Evolutionary conservation across 2,888 invertebrate species (phyloP).

Genomic region (Drepanosiphum platanoidis): DNA sequence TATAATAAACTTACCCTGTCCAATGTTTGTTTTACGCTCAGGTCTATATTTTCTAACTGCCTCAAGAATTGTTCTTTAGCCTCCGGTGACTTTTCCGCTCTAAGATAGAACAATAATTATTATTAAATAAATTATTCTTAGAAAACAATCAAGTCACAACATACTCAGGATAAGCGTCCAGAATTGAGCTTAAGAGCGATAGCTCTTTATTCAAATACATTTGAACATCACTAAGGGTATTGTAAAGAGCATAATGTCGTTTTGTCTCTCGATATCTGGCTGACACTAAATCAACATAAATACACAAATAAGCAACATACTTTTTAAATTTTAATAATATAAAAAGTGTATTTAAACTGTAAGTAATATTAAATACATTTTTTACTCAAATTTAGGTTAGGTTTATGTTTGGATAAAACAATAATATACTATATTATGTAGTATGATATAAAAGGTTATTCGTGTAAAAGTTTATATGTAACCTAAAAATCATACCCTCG

Average conservation of each 20-base stretch:
- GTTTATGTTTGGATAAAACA: too few species aligned
- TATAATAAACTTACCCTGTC: constrained; percentile 72
- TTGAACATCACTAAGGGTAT: constrained; percentile 94
- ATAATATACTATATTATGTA: too few species aligned
- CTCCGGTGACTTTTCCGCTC: constrained; percentile 48
- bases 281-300: constrained; percentile 75
- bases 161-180: constrained; percentile 87
- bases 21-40: constrained; percentile 87
- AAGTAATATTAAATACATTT: too few species aligned
- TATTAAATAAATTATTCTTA: background rate
- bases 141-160: constrained; percentile 66
- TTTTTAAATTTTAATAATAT: too few species aligned
- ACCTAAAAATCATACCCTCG: constrained; percentile 74
- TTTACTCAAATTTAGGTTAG: too few species aligned
- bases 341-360: too few species aligned
- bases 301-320: constrained; percentile 7
- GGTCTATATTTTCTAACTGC: constrained; percentile 89
- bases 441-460: too few species aligned
- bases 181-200: constrained; percentile 85
- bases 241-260: constrained; percentile 95
- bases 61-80: constrained; percentile 87
- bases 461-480: too few species aligned
- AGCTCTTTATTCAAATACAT: constrained; percentile 92
- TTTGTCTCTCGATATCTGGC: constrained; percentile 97
- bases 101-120: background rate